These are phyloP conservation scores for Xenus cinereus DNA, from an alignment of 2,113 vertebrate genomes.

Conservation along the genomic window DNA sequence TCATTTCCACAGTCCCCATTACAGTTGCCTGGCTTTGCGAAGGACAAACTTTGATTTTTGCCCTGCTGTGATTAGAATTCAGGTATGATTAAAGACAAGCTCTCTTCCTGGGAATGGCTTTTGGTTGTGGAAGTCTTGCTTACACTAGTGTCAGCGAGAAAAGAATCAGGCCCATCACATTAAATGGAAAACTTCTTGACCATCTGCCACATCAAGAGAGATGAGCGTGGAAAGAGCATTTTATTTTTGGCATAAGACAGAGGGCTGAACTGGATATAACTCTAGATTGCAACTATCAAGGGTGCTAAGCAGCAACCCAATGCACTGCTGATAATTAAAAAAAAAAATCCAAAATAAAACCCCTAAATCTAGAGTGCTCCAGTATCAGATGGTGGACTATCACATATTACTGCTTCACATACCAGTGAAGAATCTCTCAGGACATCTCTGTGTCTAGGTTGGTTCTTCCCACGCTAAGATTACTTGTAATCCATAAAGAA, in stretches of 20 bases:
- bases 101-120: not conserved
- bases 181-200: constrained; percentile 28
- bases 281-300: not conserved
- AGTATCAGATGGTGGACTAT: not conserved
- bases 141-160: not conserved
- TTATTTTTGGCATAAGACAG: constrained; percentile 29
- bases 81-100: not conserved
- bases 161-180: constrained; percentile 19
- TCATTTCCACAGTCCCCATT: constrained; percentile 23
- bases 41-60: not conserved
- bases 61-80: not conserved
- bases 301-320: not conserved
- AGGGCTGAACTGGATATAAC: not conserved
- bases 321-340: not conserved
- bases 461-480: not conserved
- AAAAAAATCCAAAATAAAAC: not conserved
- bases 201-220: not conserved
- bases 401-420: not conserved
- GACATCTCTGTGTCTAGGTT: not conserved
- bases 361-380: not conserved
- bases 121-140: not conserved
- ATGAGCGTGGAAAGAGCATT: not conserved
- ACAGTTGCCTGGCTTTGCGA: not conserved
- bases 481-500: not conserved
- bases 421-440: not conserved